Evolutionary conservation across 2,888 invertebrate genomes (phyloP).

Genomic region (Xylocampa areola): DNA sequence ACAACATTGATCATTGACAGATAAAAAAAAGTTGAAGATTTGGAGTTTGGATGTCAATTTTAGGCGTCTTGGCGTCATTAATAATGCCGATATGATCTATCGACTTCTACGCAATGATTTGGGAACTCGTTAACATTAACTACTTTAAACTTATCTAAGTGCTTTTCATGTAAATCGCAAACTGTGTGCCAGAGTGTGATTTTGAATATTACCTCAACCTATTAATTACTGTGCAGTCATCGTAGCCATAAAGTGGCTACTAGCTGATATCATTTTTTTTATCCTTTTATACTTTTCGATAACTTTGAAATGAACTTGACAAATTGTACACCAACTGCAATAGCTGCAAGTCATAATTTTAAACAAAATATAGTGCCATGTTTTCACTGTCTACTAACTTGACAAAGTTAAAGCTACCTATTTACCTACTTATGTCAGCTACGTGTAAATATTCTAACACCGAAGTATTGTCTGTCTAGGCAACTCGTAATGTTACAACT

Average conservation of each 20-base stretch:
- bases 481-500: conserved; percentile 43
- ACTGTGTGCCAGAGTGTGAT: too few species aligned
- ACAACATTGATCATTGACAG: conserved; percentile 38
- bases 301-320: conserved; percentile 40
- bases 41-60: conserved; percentile 30
- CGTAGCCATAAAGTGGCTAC: too few species aligned
- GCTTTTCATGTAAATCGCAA: too few species aligned
- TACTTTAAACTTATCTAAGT: conserved; percentile 20
- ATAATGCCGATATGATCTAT: conserved; percentile 26
- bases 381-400: conserved; percentile 2
- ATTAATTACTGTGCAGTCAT: too few species aligned
- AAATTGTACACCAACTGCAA: conserved; percentile 25
- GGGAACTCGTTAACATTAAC: conserved; percentile 17
- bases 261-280: too few species aligned
- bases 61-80: conserved; percentile 31
- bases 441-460: conserved; percentile 40
- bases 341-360: conserved; percentile 6
- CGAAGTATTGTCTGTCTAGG: conserved; percentile 47
- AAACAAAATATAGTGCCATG: background rate
- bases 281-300: conserved; percentile 18
- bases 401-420: conserved; percentile 12
- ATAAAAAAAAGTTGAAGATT: conserved; percentile 47
- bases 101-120: conserved; percentile 34
- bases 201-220: too few species aligned
- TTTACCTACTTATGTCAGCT: conserved; percentile 39